Percentiles rank a stretch among this genome's conserved stretches.
Conservation (phyloP, 2,113 vertebrate genomes). For the Ciconia stormi region DNA sequence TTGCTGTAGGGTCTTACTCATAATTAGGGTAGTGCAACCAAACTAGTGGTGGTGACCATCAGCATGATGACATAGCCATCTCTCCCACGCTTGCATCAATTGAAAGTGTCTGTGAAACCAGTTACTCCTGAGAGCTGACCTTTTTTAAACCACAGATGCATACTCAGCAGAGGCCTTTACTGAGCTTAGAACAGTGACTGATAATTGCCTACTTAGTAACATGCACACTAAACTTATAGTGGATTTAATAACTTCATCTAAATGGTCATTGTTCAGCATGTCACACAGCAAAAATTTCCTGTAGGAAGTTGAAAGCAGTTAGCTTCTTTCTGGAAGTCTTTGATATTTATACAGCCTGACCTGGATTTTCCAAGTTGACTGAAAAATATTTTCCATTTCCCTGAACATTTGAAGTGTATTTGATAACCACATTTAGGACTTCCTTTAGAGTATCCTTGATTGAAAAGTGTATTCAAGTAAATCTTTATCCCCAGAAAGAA, state of each 20-base stretch:
- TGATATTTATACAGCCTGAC: background rate
- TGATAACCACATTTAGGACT: background rate
- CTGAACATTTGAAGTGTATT: background rate
- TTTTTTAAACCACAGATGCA: background rate
- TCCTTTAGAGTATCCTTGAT: background rate
- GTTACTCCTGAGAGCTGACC: background rate
- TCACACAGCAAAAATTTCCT: background rate
- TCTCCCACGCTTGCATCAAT: background rate
- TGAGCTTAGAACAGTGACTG: background rate
- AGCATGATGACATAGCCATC: background rate
- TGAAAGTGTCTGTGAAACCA: background rate
- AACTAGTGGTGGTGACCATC: background rate
- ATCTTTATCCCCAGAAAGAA: background rate
- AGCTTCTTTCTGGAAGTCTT: background rate
- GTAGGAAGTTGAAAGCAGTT: background rate
- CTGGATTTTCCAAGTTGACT: background rate
- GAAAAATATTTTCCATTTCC: background rate
- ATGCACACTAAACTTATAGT: background rate
- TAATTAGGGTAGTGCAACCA: background rate
- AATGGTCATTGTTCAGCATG: background rate
- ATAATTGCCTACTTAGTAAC: background rate
- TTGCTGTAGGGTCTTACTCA: background rate
- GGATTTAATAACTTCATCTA: background rate
- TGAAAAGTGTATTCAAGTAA: background rate
- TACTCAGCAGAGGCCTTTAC: background rate